Evolutionary conservation across 2,113 vertebrate genomes (phyloP).

Genomic region (Myrmecophaga tridactyla): DNA sequence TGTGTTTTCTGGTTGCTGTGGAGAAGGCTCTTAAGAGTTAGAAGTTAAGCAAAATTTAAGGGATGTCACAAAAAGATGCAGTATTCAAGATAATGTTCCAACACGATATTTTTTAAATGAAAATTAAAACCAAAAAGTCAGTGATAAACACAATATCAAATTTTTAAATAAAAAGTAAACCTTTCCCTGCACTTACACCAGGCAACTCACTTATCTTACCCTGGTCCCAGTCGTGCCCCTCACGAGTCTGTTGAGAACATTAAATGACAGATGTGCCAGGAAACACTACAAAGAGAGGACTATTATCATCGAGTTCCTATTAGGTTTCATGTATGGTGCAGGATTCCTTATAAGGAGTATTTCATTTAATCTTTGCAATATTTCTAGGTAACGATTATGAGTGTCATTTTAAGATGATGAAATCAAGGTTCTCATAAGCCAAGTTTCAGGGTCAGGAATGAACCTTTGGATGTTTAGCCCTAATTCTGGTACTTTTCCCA

Average conservation of each 20-base stretch:
- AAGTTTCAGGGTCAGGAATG: background rate
- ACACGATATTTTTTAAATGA: background rate
- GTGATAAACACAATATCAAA: background rate
- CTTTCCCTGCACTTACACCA: background rate
- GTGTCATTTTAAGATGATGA: background rate
- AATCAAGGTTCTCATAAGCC: background rate
- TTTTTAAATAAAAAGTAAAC: background rate
- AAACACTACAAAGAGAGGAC: background rate
- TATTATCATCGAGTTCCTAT: background rate
- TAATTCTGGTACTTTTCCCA: background rate
- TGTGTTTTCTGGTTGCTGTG: background rate
- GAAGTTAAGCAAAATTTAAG: background rate
- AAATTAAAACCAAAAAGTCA: background rate
- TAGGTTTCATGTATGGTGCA: too few relatives aligned
- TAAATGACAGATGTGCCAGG: fast-evolving
- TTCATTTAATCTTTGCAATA: background rate
- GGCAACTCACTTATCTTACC: background rate
- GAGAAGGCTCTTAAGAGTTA: background rate
- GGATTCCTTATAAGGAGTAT: background rate
- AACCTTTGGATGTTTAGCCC: background rate
- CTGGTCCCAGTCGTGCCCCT: background rate
- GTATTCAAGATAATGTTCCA: background rate
- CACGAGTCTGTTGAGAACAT: background rate
- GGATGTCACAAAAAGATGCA: too few relatives aligned
- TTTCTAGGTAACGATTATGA: background rate